Evolutionary conservation across 2,797 vertebrate genomes (phyloP).

Genomic region (Mus caroli): DNA sequence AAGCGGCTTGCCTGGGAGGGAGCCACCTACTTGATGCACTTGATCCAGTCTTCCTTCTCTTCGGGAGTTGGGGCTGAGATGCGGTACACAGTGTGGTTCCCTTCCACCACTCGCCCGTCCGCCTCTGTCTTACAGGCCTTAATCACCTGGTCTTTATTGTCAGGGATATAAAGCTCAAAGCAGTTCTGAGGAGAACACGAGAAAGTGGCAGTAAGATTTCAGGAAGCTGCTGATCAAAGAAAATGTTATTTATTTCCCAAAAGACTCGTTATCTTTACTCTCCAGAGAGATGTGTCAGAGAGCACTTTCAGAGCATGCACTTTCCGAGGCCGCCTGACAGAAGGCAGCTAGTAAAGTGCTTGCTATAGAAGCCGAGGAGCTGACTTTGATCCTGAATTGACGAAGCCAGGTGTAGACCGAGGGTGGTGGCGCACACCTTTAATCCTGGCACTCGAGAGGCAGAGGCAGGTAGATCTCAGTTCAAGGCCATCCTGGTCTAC

Average conservation of each 20-base stretch:
- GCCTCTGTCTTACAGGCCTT: constrained; percentile 99
- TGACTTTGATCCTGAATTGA: not conserved
- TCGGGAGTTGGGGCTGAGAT: constrained; percentile 96
- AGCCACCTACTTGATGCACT: constrained; percentile 95
- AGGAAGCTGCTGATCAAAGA: not conserved
- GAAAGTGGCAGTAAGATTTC: rapidly evolving
- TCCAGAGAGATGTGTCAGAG: not conserved
- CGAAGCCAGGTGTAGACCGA: not conserved
- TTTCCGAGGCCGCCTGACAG: not conserved
- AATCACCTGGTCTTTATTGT: constrained; percentile 98
- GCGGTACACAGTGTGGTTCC: constrained; percentile 98
- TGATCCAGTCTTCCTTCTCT: constrained; percentile 98
- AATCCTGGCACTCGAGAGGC: not conserved
- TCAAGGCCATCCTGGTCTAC: not conserved
- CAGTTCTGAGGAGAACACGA: constrained; percentile 91
- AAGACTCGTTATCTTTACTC: not conserved
- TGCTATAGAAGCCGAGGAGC: not conserved
- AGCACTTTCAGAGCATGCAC: not conserved
- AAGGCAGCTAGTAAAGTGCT: not conserved
- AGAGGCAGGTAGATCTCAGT: not conserved
- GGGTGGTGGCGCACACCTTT: not conserved
- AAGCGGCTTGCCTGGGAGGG: not conserved
- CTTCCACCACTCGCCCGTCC: constrained; percentile 98
- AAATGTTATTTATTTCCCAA: not conserved
- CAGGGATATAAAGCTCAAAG: constrained; percentile 98